Base-by-base conservation (phyloP, 2,888 invertebrate species). In the Plusia festucae region DNA sequence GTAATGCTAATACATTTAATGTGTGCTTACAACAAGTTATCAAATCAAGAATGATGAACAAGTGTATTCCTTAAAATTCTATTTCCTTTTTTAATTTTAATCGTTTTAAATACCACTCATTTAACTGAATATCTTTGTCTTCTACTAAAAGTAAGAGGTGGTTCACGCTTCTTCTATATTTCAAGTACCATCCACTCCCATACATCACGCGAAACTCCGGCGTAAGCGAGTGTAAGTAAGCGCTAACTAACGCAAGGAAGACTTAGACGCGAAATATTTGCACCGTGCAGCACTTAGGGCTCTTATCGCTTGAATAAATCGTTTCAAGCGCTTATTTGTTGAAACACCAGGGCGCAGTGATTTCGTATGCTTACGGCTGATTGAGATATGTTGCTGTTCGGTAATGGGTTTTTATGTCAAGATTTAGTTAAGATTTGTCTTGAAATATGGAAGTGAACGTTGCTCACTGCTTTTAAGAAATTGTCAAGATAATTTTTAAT, bases 221-320 rank as follows among this genome's bases (percentile, higher is more conserved):
- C 71, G 81, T 74, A 76, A 82, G 74, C 78, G 82, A 73, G 76
- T 70, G 81, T 82, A 81, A 89, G 88, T 90, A 89, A 90, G 90
- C 88, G 90, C 89, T 91, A 92, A 92, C 91, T 91, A 92, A 91
- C 90, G 90, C 89, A 81, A 87, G 89, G 87, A 89, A 90, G 90
- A 91, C 90, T 90, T 80, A 73, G 79, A 78, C 83, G 86, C 85
- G 89, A 90, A 89, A 90, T 92, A 92, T 92, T 91, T 89, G 88
- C 89, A 85, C 86, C 81, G 88, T 81, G 88, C 85, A 87, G 88
- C 91, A 91, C 89, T 92, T 92, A 90, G 85, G 86, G 84, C 88
- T 84, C 62, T 80, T 89, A 89, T 89, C 89, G 84, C 79, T 64
- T 67, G 68, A 83, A 82, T 82, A 84, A 84, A 89, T 89, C 88